Base-by-base conservation (phyloP, 2,888 invertebrate genomes). In the Cheilosia impressa region DNA sequence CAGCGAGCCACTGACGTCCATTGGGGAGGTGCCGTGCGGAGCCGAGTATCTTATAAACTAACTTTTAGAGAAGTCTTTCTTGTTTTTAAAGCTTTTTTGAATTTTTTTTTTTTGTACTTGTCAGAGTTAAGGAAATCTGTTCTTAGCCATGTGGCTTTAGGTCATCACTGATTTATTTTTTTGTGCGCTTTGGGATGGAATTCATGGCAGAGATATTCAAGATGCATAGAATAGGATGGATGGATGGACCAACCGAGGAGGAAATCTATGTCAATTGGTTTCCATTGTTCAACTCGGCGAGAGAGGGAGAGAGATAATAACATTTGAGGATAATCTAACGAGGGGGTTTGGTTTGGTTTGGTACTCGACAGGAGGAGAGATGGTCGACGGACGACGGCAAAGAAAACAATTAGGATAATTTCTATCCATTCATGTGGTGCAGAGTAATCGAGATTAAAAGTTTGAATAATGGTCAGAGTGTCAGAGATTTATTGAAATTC, bases 401-500 rank as follows among this genome's bases (percentile, higher is more conserved):
- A 69, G 58, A 79, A 79, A 84, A 75, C 83, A 84, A 84, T 84
- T 79, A 79, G 73, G 75, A 69, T 84, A 79, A 84, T 84, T 75
- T 79, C 52, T 27, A 79, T 53, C 58, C 69, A 52, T 71, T 69
- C 79, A 58, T 69, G 55, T 69, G 69, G 63, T 63, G 73, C 17
- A 52, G 68, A 72, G 75, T 62, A 75, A 72, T 72, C 66, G 72
- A 73, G 66, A 79, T 84, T 84, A 79, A 69, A 75, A 84, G 43
- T 73, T 73, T 75, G 73, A 84, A 69, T 84, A 84, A 84, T 75
- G 69, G 65, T 17, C 43, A 38, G 65, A 66, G 73, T 83, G 72
- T 68, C 55, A 41, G 58, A 65, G 79, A 73, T 69, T 79, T 69
- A 68, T 68, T 57, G 17, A 4, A 63, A n/a, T 68, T 50, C 47